Base-by-base conservation (phyloP, 2,113 vertebrate species). In the Cyphomyrus plagiostoma region DNA sequence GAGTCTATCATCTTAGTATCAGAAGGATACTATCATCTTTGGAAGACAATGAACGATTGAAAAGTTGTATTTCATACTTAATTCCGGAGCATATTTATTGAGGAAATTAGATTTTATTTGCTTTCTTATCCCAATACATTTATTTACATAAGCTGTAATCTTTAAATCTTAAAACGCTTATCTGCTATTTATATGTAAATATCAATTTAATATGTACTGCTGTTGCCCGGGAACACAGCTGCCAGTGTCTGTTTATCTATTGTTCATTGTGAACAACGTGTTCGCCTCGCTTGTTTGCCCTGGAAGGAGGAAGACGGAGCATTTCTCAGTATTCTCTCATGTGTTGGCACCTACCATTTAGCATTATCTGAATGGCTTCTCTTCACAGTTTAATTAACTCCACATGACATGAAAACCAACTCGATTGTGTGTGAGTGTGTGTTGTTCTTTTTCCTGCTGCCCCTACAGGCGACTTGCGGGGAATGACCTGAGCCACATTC, bases 391-490 rank as follows among this genome's bases (percentile, higher is more conserved):
- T 93, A 95, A 95, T 95, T 92, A 95, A 94, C 95, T 95, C 92
- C 94, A 94, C 92, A 90, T 95, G 94, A 95, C 93, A 89, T 94
- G 86, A 93, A 91, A 92, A 6, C n/a, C 30, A 39, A 87, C 85
- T 90, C 6, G 90, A 90, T 90, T 83, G 45, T 46, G 58, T 88
- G 49, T 23, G 46, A 93, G 11, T 88, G 52, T 30, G 49, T 56
- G 46, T 93, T 95, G 91, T 91, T 50, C 92, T 86, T 95, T 91
- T 91, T 48, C 92, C 92, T 93, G 91, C 77, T 95, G 0, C 89
- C 93, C 90, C 94, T 93, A 90, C 96, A 99, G 97, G 91, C 97
- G 98, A 93, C 96, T 99, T 93, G 97, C 98, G 86, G 98, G 98
- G 96, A 99, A 98, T 88, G 94, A 97, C 89, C 94, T 99, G 95